These are phyloP conservation scores for Pseudochirops corinnae DNA, from an alignment of 2,797 vertebrate species.

Conservation along the genomic window DNA sequence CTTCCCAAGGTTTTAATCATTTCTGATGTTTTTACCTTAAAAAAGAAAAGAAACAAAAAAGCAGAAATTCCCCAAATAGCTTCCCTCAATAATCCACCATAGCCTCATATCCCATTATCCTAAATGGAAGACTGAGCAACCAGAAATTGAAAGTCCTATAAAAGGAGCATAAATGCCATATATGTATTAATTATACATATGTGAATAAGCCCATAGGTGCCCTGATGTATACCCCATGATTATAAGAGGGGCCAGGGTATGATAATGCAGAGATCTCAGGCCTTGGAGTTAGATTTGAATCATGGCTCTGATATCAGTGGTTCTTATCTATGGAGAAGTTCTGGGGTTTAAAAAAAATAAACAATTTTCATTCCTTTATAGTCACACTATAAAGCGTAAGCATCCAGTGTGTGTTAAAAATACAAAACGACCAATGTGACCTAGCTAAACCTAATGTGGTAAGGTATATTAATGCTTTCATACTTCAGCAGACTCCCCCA, in stretches of 20 bases:
- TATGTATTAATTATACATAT: not conserved
- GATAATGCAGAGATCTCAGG: not conserved
- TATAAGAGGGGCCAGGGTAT: not conserved
- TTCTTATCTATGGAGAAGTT: not conserved
- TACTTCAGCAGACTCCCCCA: not conserved
- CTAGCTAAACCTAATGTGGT: not conserved
- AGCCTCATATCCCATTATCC: not conserved
- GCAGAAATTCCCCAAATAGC: not conserved
- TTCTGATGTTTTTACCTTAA: not conserved
- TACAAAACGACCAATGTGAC: not conserved
- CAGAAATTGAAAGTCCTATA: not conserved
- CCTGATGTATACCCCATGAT: not conserved
- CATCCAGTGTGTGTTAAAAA: not conserved
- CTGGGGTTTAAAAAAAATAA: not conserved
- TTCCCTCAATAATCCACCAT: not conserved
- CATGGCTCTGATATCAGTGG: not conserved
- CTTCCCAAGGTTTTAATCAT: not conserved
- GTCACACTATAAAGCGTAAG: not conserved
- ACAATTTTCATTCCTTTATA: not conserved
- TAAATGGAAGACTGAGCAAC: not conserved
- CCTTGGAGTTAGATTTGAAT: not conserved
- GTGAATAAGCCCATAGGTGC: not conserved
- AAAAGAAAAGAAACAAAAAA: not conserved
- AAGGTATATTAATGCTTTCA: not conserved
- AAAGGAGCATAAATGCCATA: not conserved